Base-by-base conservation (phyloP, 2,113 vertebrate genomes). In the Brienomyrus brachyistius region DNA sequence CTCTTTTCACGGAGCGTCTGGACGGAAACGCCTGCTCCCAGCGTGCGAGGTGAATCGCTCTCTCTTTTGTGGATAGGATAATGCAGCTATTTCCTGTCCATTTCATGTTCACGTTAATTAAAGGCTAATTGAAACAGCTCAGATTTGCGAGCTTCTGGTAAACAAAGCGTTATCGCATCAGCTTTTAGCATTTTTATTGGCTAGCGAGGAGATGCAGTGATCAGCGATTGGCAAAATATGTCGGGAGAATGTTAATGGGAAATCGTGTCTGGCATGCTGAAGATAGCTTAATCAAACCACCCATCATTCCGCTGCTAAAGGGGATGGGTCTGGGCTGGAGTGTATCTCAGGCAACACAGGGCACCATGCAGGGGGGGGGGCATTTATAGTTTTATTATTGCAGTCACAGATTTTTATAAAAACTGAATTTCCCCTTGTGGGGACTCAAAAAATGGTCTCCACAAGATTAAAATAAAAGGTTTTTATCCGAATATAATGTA, bases 111-210 rank as follows among this genome's bases (percentile, higher is more conserved):
- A 21, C 11, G 21, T 56, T 45, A 43, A 88, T 40, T 70, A 43
- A 66, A 88, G 56, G 59, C 40, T 88, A 66, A 88, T 70, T 88
- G 59, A 88, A 80, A 70, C 59, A 35, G 35, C 21, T 88, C 35
- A 10, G 19, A 45, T 43, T 27, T 45, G 83, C 2, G 56, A 62
- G 52, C 21, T 27, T 54, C 54, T 21, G 54, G 86, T 59, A 56
- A 62, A 59, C 31, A 88, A 56, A 88, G 52, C 86, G 3, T 88
- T 70, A 21, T 27, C 56, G 59, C 40, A 19, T 19, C 74, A 0
- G 31, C 74, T 80, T 80, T 86, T 48, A 86, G 45, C 45, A 27
- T 56, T 80, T 50, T 54, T 21, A 66, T 66, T n/a, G 10, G 2
- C 35, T 21, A 52, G 19, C 4, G 43, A n/a, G 52, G 45, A 88